phyloP scores from a whole-genome alignment of 2,113 vertebrate species.

The Hippocampus guttulatus region DNA sequence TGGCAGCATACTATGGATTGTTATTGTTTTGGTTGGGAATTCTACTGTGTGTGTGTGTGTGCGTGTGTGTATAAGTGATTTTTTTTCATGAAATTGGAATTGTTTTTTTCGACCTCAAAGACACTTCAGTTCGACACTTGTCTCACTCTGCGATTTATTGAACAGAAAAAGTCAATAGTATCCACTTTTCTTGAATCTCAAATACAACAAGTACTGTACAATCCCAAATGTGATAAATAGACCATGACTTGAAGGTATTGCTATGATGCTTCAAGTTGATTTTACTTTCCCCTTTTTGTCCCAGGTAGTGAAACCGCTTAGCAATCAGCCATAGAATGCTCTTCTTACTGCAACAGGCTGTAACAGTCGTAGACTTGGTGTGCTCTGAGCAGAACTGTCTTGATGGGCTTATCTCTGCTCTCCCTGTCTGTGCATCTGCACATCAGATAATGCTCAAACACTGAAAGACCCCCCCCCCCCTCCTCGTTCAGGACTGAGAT shows the following conservation, averaged over 20 bases:
- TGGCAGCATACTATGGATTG: no score
- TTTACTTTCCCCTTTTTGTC: conserved; percentile 10
- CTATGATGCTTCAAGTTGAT: not conserved
- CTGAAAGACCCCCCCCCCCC: not conserved
- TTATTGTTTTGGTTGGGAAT: no score
- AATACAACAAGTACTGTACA: not conserved
- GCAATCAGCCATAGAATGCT: conserved; percentile 7
- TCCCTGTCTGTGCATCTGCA: conserved; percentile 18
- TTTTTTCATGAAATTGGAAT: not conserved
- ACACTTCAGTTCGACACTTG: not conserved
- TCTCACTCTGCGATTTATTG: not conserved
- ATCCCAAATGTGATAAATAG: not conserved
- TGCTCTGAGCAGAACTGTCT: conserved; percentile 28
- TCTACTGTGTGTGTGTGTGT: no score
- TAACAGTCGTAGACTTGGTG: conserved; percentile 31
- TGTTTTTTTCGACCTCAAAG: not conserved
- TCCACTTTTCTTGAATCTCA: not conserved
- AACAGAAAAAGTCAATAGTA: not conserved
- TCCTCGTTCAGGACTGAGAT: conserved; percentile 31
- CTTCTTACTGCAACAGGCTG: conserved; percentile 30
- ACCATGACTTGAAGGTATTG: not conserved
- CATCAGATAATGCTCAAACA: conserved; percentile 22
- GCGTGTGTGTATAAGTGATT: no score
- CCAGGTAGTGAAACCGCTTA: conserved; percentile 24
- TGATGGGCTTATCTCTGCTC: conserved; percentile 18